Base-by-base conservation (phyloP, 2,888 invertebrate species). In the Halictus ligatus region DNA sequence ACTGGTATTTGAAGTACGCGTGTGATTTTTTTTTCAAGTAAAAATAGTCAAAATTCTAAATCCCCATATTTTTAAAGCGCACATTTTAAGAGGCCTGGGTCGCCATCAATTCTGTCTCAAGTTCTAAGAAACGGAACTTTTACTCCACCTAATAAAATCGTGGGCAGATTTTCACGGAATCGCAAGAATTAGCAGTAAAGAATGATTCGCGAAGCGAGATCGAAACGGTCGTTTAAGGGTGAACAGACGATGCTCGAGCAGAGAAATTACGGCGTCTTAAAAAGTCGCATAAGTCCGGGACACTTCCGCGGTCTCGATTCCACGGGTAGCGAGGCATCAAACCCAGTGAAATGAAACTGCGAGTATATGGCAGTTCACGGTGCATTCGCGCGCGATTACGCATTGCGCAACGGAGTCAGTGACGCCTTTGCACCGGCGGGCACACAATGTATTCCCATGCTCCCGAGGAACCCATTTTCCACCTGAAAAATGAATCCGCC, bases 351-450 rank as follows among this genome's bases (percentile, higher is more conserved):
- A 78, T 8, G 71, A 78, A 71, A 54, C 40, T 48, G 54, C 74
- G 74, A 15, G 58, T 54, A 54, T 40, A 74, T 74, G 50, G 40
- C 71, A n/a, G 76, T 74, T 50, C 69, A 29, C 75, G 72, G 74
- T 72, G 54, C 54, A 54, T 54, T 54, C 54, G 54, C 71, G 69
- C 78, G 75, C 83, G 86, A 89, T 89, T 89, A 89, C 82, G 80
- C 86, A 75, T 89, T 81, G 84, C 81, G 86, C 85, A 88, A 88
- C 78, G 73, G 71, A 75, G 82, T 83, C 86, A 43, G 75, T 83
- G 48, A 80, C 84, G 81, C 83, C 80, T 81, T 54, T 54, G 54
- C 75, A 48, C 73, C 64, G 80, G 18, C 21, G 46, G 78, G 21
- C 58, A 67, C 73, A 69, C 83, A 54, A 80, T 69, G 75, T 46